Evolutionary conservation across 2,797 vertebrate genomes (phyloP).

Genomic region (Phaenicophaeus curvirostris): DNA sequence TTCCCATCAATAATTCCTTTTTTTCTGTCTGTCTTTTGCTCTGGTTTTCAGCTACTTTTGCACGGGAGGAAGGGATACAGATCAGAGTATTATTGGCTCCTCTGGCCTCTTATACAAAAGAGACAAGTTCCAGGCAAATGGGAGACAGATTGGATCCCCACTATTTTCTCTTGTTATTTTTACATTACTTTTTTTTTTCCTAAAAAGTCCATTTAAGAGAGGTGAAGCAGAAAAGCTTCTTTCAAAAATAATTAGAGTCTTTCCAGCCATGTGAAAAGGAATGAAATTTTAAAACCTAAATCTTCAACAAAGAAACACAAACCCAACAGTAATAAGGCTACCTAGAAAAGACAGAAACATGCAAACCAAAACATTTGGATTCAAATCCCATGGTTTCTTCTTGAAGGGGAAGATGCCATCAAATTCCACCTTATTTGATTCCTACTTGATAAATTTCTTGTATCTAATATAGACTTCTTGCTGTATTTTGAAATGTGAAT

Average conservation of each 20-base stretch:
- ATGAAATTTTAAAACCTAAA: not conserved
- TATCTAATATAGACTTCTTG: not conserved
- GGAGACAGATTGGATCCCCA: not conserved
- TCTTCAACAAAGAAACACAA: not conserved
- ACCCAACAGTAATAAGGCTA: not conserved
- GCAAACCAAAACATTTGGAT: not conserved
- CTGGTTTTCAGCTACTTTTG: not conserved
- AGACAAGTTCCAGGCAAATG: not conserved
- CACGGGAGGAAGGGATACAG: not conserved
- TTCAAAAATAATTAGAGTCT: conserved; percentile 23
- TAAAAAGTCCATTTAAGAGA: not conserved
- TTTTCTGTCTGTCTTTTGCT: not conserved
- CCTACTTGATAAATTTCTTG: not conserved
- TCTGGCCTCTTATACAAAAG: not conserved
- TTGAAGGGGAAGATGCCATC: not conserved
- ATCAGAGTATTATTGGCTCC: not conserved
- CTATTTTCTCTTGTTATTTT: not conserved
- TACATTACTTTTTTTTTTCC: not conserved
- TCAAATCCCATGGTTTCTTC: not conserved
- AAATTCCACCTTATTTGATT: not conserved
- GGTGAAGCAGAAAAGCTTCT: conserved; percentile 38
- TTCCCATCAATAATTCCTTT: not conserved
- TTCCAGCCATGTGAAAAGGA: not conserved
- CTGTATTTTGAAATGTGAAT: not conserved
- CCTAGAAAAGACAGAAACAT: not conserved